Conservation (phyloP, 2,797 vertebrate genomes). For the Microctenopoma stevenorrisi region DNA sequence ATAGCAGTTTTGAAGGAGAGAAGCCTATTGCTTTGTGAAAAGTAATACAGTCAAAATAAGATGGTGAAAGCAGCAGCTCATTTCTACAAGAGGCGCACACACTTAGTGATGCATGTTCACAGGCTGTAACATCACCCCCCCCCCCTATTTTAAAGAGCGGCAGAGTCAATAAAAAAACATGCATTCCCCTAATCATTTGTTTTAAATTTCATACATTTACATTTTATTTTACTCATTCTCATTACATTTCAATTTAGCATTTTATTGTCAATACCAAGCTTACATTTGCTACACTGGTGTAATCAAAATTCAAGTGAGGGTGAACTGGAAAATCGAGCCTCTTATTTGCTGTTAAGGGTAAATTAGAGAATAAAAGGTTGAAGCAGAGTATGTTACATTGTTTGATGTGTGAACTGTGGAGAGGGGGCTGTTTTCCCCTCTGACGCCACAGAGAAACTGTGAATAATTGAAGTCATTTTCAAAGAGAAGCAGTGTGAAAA, state of each 20-base stretch:
- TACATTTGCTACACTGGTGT: not conserved
- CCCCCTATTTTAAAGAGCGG: constrained; percentile 19
- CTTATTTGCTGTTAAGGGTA: constrained; percentile 36
- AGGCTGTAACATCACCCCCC: constrained; percentile 13
- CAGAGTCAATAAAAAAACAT: not conserved
- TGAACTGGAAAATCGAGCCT: constrained; percentile 16
- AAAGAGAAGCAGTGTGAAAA: constrained; percentile 43
- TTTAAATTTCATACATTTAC: constrained; percentile 10
- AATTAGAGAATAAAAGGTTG: constrained; percentile 39
- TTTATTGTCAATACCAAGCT: not conserved
- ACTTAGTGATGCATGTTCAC: constrained; percentile 10
- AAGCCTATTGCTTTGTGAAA: constrained; percentile 17
- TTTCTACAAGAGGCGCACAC: constrained; percentile 47
- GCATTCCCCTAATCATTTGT: not conserved
- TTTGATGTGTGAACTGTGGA: constrained; percentile 51
- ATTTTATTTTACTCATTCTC: constrained; percentile 6
- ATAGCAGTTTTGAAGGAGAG: constrained; percentile 10
- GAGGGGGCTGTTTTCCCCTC: constrained; percentile 3
- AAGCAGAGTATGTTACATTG: constrained; percentile 35
- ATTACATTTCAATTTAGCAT: constrained; percentile 14
- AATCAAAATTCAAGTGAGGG: constrained; percentile 1
- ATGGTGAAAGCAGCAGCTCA: constrained; percentile 16
- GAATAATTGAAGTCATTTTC: constrained; percentile 59
- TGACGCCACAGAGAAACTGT: constrained; percentile 27
- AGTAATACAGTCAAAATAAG: constrained; percentile 6